phyloP scores from a whole-genome alignment of 2,888 invertebrate genomes.

The Lepeophtheirus nordmannii region DNA sequence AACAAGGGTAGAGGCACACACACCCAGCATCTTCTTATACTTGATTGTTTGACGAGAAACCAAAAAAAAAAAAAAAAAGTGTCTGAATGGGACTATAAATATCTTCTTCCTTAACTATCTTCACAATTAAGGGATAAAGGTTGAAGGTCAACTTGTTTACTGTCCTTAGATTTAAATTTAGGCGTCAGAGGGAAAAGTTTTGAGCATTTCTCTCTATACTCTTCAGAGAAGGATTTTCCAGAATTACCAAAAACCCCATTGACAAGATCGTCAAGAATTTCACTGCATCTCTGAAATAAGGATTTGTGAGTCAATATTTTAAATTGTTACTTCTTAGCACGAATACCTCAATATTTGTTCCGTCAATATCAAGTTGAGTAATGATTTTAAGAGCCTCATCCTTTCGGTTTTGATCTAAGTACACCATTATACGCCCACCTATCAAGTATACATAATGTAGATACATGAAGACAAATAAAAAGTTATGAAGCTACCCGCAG shows the following conservation, averaged over 20 bases:
- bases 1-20: background rate
- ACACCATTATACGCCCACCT: constrained; percentile 58
- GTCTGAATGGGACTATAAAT: constrained; percentile 8
- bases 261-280: constrained; percentile 57
- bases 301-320: background rate
- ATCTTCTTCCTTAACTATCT: background rate
- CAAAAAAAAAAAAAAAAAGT: background rate
- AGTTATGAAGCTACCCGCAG: constrained; percentile 33
- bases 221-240: constrained; percentile 47
- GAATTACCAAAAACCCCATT: constrained; percentile 64
- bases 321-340: background rate
- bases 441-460: constrained; percentile 5
- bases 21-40: background rate
- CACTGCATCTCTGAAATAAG: constrained; percentile 52
- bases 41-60: background rate
- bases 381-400: constrained; percentile 46
- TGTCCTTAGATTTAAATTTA: constrained; percentile 8
- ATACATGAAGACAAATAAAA: too few species aligned
- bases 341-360: constrained; percentile 40
- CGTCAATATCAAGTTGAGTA: constrained; percentile 35
- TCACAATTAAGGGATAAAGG: background rate
- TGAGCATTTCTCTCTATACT: constrained; percentile 56
- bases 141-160: background rate
- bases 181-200: constrained; percentile 46
- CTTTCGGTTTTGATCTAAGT: constrained; percentile 51